Conservation (phyloP, 53 echinoderm and acorn worm species). For the Arbacia lixula region DNA sequence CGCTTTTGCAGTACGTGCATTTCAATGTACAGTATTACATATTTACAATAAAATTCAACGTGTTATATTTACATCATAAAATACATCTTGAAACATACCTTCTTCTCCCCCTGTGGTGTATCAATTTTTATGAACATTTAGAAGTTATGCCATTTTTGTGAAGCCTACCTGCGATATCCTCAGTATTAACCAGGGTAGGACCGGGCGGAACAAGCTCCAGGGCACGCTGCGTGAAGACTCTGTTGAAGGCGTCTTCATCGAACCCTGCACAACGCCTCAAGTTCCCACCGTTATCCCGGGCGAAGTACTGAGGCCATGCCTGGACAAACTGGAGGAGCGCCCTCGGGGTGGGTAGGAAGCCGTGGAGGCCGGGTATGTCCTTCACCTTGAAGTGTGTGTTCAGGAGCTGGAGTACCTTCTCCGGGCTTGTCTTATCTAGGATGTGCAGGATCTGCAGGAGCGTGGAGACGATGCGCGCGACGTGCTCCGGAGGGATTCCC, state of each 20-base stretch:
- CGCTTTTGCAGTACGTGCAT: too few species aligned
- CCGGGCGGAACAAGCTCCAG: background rate
- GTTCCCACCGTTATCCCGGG: background rate
- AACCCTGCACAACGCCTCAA: conserved; percentile 4
- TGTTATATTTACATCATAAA: too few species aligned
- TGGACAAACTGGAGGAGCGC: background rate
- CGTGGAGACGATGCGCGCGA: background rate
- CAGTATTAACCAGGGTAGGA: too few species aligned
- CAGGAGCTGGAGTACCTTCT: background rate
- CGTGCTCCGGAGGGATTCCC: background rate
- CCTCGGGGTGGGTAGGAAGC: background rate
- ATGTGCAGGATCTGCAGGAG: background rate
- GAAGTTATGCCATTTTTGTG: too few species aligned
- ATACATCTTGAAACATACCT: too few species aligned
- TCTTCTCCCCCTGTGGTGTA: too few species aligned
- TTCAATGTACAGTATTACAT: too few species aligned
- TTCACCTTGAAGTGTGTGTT: conserved; percentile 19
- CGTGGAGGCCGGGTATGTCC: background rate
- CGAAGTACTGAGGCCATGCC: background rate
- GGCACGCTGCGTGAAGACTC: background rate
- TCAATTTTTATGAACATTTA: too few species aligned
- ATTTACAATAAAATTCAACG: too few species aligned
- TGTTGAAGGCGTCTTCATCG: background rate
- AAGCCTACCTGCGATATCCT: too few species aligned
- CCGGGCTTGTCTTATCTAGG: background rate